Percentiles rank a stretch among this genome's conserved stretches.
Conservation (phyloP, 2,113 vertebrate species). For the Paramormyrops kingsleyae region DNA sequence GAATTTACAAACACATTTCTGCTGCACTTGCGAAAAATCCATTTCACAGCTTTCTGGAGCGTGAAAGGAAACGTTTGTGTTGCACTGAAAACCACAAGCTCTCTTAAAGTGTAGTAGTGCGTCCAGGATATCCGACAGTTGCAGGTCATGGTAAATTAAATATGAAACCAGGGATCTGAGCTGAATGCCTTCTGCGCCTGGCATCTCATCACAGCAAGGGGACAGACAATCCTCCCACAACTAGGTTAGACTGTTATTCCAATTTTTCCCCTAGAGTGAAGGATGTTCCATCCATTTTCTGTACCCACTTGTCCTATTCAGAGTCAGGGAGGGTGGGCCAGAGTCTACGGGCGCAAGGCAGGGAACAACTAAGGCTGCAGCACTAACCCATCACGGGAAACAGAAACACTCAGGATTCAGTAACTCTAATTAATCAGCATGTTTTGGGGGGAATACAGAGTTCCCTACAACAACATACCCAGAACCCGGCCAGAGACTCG, state of each 20-base stretch:
- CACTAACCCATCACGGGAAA: not conserved
- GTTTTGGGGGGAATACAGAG: not conserved
- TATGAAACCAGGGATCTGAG: not conserved
- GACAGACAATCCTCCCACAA: not conserved
- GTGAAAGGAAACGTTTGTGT: not conserved
- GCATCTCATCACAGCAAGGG: not conserved
- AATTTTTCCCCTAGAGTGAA: not conserved
- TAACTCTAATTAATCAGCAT: not conserved
- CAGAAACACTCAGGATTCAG: not conserved
- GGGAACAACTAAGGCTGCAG: not conserved
- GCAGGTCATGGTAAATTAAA: not conserved
- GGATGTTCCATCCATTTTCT: not conserved
- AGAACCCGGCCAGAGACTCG: not conserved
- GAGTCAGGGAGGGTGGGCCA: not conserved
- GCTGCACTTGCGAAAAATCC: not conserved
- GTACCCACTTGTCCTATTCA: not conserved
- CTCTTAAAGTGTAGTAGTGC: not conserved
- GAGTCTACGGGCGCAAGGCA: not conserved
- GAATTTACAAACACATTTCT: not conserved
- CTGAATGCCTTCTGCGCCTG: not conserved
- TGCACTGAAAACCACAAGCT: not conserved
- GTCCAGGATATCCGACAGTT: not conserved
- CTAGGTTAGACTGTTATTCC: not conserved
- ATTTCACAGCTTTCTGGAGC: not conserved
- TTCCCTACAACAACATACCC: not conserved